These are phyloP conservation scores for Tringa solitaria DNA, from an alignment of 2,113 vertebrate species.

Conservation along the genomic window DNA sequence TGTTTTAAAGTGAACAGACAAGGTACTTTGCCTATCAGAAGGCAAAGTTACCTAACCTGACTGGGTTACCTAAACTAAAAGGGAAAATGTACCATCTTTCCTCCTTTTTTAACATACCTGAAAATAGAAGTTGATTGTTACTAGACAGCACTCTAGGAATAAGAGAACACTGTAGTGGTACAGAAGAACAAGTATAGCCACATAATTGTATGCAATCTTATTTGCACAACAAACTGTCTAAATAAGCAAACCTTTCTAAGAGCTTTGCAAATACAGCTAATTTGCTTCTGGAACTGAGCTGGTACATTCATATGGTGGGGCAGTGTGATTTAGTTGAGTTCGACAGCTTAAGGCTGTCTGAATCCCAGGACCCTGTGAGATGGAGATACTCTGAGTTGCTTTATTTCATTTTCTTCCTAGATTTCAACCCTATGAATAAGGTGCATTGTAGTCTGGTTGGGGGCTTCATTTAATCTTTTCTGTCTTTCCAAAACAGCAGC, in stretches of 20 bases:
- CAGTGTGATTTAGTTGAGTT: not conserved
- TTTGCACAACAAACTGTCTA: not conserved
- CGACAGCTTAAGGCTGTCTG: not conserved
- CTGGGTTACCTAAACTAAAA: not conserved
- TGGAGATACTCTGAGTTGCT: not conserved
- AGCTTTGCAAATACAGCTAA: not conserved
- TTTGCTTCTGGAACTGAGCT: not conserved
- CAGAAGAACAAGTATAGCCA: not conserved
- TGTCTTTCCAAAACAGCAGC: not conserved
- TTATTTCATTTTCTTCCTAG: not conserved
- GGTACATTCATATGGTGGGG: not conserved
- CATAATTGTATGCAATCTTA: not conserved
- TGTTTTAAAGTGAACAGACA: not conserved
- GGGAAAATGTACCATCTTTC: not conserved
- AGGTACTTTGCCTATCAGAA: not conserved
- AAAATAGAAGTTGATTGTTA: not conserved
- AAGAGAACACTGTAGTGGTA: fast-evolving
- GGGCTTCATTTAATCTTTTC: not conserved
- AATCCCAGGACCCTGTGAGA: not conserved
- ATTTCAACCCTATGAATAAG: not conserved
- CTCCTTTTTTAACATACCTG: not conserved
- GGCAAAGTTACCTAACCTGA: too few relatives aligned
- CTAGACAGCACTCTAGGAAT: not conserved
- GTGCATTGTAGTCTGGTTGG: not conserved
- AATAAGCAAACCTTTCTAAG: not conserved